Conservation (phyloP, 2,797 vertebrate species). For the Anniella stebbinsi region DNA sequence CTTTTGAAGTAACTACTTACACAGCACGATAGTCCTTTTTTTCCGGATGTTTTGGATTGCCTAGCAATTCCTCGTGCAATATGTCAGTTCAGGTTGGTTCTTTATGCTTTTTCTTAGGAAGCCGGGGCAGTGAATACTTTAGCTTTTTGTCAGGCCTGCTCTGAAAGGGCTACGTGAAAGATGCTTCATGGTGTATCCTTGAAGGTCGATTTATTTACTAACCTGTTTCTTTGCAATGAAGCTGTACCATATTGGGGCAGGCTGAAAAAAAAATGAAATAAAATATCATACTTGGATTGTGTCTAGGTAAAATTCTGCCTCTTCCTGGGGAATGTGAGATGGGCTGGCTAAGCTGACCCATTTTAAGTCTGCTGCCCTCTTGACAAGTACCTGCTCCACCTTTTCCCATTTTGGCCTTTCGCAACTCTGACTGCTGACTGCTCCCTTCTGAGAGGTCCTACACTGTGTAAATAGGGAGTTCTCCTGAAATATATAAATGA, state of each 20-base stretch:
- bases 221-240: constrained; percentile 53
- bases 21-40: constrained; percentile 43
- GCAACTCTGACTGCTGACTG: neutral
- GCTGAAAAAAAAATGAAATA: constrained; percentile 62
- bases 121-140: neutral
- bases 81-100: neutral
- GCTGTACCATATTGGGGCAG: constrained; percentile 70
- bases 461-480: neutral
- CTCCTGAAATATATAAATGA: neutral
- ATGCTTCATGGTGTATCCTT: constrained; percentile 49
- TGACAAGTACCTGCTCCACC: neutral
- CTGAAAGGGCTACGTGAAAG: neutral
- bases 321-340: constrained; percentile 40
- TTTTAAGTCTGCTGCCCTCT: neutral
- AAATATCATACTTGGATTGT: constrained; percentile 71
- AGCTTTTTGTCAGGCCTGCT: constrained; percentile 26
- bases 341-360: constrained; percentile 8
- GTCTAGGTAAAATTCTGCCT: constrained; percentile 67
- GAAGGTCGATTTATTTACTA: constrained; percentile 22
- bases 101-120: constrained; percentile 26
- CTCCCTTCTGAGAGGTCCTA: neutral
- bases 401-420: constrained; percentile 24
- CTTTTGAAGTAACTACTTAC: constrained; percentile 45
- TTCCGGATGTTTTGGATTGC: constrained; percentile 37
- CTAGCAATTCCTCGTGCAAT: neutral